Base-by-base conservation (phyloP, 2,888 invertebrate species). In the Alsophila aescularia region DNA sequence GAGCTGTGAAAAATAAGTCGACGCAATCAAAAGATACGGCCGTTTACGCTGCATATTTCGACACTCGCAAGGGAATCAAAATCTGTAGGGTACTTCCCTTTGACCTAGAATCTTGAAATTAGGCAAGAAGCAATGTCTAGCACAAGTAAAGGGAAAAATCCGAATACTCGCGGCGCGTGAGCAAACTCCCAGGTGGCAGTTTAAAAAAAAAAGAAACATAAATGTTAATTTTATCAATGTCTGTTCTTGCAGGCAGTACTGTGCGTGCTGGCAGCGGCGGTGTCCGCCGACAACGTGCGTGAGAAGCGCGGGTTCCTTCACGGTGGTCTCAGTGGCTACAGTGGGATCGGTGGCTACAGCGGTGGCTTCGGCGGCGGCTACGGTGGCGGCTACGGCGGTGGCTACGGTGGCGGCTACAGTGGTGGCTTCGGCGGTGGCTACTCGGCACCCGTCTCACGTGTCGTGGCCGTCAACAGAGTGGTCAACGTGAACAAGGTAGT, bases 401-500 rank as follows among this genome's bases (percentile, higher is more conserved):
- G 52, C 21, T 44, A 24, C 40, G 21, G 39, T 21, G 52, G 52
- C 24, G 54, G 49, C 29, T 50, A 51, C 51, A 18, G 13, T 13
- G 13, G 39, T 9, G 21, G 13, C 24, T 24, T 24, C 43, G 14
- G 43, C 52, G 35, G 47, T 14, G 62, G 64, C 66, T n/a, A n/a
- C n/a, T n/a, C n/a, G n/a, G n/a, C n/a, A n/a, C n/a, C 76, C 57
- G 61, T 67, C 54, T 57, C 73, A 13, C 72, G 70, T 64, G 68
- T 77, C 55, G 62, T 77, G 66, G 60, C 72, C 57, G 70, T 75
- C 64, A 67, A 72, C 58, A 75, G 72, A 66, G 71, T 76, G 51
- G 72, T 77, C 54, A 75, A 74, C 70, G 77, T 75, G 40, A 73
- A 74, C 63, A 73, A 66, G 49, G 78, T 74, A 60, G 67, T 80